A percentile compares a stretch with the other conserved stretches of the same genome.
These are phyloP conservation scores for Cottus gobio DNA, from an alignment of 2,113 vertebrate species.

Conservation along the genomic window DNA sequence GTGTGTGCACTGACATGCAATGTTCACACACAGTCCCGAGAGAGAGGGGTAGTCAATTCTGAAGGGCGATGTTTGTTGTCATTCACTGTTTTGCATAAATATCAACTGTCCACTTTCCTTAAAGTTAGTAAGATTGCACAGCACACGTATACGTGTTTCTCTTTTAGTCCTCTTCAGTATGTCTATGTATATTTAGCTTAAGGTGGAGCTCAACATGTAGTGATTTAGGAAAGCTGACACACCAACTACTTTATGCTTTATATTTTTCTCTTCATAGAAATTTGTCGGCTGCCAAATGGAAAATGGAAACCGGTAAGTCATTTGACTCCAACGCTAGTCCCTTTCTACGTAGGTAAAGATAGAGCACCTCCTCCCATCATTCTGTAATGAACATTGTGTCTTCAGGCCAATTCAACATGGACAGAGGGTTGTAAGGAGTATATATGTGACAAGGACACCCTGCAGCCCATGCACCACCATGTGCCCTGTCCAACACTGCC, in stretches of 20 bases:
- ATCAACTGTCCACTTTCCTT: background rate
- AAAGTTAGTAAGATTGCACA: background rate
- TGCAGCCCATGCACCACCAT: background rate
- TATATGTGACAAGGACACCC: conserved; percentile 44
- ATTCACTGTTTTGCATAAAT: background rate
- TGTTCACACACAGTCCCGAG: background rate
- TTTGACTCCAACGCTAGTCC: background rate
- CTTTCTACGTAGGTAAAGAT: background rate
- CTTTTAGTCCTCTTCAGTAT: background rate
- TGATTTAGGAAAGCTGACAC: background rate
- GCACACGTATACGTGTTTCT: background rate
- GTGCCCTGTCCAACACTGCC: conserved; percentile 42
- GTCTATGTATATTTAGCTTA: background rate
- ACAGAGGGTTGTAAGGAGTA: conserved; percentile 50
- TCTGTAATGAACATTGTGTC: background rate
- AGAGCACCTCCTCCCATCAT: background rate
- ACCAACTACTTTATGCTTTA: background rate
- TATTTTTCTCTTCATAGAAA: conserved; percentile 47
- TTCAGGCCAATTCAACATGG: conserved; percentile 65
- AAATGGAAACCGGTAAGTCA: conserved; percentile 52
- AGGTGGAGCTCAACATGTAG: background rate
- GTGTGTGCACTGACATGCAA: background rate
- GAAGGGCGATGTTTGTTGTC: background rate
- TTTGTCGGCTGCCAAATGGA: conserved; percentile 59
- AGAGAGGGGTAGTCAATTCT: background rate